Conservation (phyloP, 2,888 invertebrate genomes). For the Apodemia mormo region DNA sequence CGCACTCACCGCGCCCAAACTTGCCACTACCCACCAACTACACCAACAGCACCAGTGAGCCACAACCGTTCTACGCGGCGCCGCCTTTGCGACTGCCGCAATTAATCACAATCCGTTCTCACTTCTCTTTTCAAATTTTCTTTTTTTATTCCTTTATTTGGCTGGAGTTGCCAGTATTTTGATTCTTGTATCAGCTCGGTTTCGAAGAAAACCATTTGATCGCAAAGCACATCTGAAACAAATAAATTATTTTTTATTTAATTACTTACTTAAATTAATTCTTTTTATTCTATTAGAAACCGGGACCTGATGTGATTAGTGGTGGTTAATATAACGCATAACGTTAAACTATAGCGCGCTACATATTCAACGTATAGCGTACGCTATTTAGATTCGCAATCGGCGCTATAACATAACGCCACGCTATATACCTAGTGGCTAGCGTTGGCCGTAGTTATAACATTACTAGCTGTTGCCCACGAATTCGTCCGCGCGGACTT, state of each 20-base stretch:
- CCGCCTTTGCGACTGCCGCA: slow-evolving; percentile 61
- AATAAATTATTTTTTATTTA: slow-evolving; percentile 31
- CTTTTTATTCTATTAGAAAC: no score
- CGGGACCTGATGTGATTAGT: no score
- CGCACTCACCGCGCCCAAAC: slow-evolving; percentile 61
- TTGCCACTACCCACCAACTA: slow-evolving; percentile 63
- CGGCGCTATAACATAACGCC: no score
- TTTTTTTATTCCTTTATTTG: slow-evolving; percentile 32
- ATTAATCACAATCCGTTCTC: slow-evolving; percentile 37
- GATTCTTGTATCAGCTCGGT: slow-evolving; percentile 40
- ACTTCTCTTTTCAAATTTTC: slow-evolving; percentile 42
- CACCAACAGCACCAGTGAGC: slow-evolving; percentile 65
- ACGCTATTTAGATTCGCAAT: no score
- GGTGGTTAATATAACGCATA: no score
- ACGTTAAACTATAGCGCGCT: no score
- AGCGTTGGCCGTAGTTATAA: no score
- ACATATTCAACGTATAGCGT: no score
- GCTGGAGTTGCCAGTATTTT: slow-evolving; percentile 38
- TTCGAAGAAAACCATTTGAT: slow-evolving; percentile 35
- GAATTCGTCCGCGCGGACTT: no score
- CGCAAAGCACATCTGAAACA: slow-evolving; percentile 55
- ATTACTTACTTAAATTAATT: no score
- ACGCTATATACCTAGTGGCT: no score
- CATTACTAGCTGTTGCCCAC: no score
- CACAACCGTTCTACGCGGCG: slow-evolving; percentile 63